These are phyloP conservation scores for Lagopus muta DNA, from an alignment of 2,113 vertebrate genomes.

Conservation along the genomic window DNA sequence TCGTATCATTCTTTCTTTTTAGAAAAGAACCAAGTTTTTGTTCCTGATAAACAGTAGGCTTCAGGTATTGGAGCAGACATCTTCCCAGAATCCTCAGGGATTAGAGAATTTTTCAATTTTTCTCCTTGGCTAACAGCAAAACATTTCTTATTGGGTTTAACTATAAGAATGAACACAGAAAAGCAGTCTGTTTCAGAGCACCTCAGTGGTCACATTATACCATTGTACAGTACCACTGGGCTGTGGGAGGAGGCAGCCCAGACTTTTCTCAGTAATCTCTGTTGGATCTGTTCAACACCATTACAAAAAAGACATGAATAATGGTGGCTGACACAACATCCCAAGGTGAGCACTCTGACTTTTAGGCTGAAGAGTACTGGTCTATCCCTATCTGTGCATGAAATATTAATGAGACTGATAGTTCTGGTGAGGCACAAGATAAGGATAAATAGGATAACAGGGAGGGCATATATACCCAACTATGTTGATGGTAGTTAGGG, in stretches of 20 bases:
- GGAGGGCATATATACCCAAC: not conserved
- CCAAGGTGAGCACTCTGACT: not conserved
- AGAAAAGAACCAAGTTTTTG: not conserved
- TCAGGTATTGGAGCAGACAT: not conserved
- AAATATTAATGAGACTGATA: not conserved
- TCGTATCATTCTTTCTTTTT: not conserved
- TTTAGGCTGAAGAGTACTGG: not conserved
- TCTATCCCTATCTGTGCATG: not conserved
- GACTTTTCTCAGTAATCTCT: not conserved
- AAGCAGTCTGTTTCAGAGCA: not conserved
- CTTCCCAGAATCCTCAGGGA: not conserved
- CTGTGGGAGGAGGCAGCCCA: not conserved
- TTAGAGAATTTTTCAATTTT: not conserved
- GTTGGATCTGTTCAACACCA: not conserved
- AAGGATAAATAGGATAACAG: not conserved
- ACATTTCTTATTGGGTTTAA: not conserved
- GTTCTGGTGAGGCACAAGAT: not conserved
- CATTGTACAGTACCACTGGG: not conserved
- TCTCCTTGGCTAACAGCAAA: not conserved
- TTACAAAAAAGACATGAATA: not conserved
- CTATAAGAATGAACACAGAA: not conserved
- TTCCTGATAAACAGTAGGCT: not conserved
- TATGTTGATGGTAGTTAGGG: not conserved
- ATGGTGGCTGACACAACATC: accelerated
- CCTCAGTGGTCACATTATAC: not conserved